Evolutionary conservation across 2,113 vertebrate genomes (phyloP).

Genomic region (Bubo blakistoni): DNA sequence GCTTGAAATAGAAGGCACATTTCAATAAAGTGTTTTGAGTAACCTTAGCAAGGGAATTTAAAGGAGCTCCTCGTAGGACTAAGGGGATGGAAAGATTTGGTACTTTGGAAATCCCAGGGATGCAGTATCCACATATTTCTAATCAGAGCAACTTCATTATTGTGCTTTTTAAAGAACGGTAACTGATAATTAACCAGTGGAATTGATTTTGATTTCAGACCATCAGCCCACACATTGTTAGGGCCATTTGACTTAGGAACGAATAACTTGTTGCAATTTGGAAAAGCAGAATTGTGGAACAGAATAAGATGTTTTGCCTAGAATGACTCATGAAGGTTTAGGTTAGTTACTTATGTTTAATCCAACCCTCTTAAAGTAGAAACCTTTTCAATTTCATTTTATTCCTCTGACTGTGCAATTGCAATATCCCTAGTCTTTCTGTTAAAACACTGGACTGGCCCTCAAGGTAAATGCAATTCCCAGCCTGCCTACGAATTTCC

Average conservation of each 20-base stretch:
- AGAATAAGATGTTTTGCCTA: not conserved
- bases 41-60: not conserved
- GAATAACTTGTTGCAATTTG: constrained; percentile 40
- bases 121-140: constrained; percentile 59
- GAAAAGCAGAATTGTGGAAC: not conserved
- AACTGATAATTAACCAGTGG: constrained; percentile 63
- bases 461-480: not conserved
- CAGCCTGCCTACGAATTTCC: not conserved
- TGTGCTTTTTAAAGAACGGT: constrained; percentile 27
- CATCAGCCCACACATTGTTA: constrained; percentile 13
- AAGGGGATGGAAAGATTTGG: not conserved
- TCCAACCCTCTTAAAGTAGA: not conserved
- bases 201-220: constrained; percentile 55
- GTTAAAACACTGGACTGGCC: not conserved
- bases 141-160: constrained; percentile 62
- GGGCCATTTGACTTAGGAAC: not conserved
- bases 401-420: not conserved
- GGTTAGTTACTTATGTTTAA: not conserved
- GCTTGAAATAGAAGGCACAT: not conserved
- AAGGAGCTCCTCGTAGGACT: not conserved
- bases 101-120: constrained; percentile 40
- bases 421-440: not conserved
- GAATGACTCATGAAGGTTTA: not conserved
- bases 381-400: not conserved
- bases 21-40: not conserved